Conservation (phyloP, 2,113 vertebrate genomes). For the Brachirus orientalis region DNA sequence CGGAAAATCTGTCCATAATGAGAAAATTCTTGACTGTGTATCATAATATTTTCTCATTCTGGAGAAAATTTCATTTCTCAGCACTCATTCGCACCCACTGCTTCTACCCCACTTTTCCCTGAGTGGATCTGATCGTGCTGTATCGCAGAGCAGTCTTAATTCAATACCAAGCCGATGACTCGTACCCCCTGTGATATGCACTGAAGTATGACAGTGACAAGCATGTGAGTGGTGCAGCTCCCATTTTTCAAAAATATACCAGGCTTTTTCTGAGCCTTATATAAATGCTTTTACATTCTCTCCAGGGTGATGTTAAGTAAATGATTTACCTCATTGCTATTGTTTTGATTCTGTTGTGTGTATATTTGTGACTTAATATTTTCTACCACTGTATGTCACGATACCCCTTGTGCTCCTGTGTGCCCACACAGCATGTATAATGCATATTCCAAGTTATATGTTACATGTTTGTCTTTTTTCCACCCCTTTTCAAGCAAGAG, state of each 20-base stretch:
- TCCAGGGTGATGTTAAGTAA: slow-evolving; percentile 58
- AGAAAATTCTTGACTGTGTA: slow-evolving; percentile 64
- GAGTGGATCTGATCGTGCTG: slow-evolving; percentile 30
- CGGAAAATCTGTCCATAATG: slow-evolving; percentile 64
- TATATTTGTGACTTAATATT: slow-evolving; percentile 27
- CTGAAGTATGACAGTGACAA: slow-evolving; percentile 20
- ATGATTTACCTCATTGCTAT: slow-evolving; percentile 61
- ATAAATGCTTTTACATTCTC: slow-evolving; percentile 61
- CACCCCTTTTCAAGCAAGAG: slow-evolving; percentile 8
- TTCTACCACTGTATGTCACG: slow-evolving; percentile 39
- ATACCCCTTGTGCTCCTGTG: slow-evolving; percentile 13
- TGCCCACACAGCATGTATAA: slow-evolving; percentile 68
- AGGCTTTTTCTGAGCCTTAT: slow-evolving; percentile 36
- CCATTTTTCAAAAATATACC: slow-evolving; percentile 27
- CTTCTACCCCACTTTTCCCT: slow-evolving; percentile 30
- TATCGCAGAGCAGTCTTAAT: slow-evolving; percentile 15
- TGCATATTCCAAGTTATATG: slow-evolving; percentile 72
- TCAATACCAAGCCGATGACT: slow-evolving; percentile 34
- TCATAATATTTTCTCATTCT: slow-evolving; percentile 53
- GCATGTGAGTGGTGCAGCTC: slow-evolving; percentile 15
- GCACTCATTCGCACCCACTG: slow-evolving; percentile 25
- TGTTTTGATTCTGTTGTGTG: slow-evolving; percentile 33
- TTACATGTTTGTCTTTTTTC: slow-evolving; percentile 52
- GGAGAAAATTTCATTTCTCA: slow-evolving; percentile 56
- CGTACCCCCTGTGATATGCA: slow-evolving; percentile 29